A percentile compares a stretch with the other conserved stretches of the same genome.
Evolutionary conservation across 2,113 vertebrate species (phyloP).

Genomic region (Orthonyx spaldingii): DNA sequence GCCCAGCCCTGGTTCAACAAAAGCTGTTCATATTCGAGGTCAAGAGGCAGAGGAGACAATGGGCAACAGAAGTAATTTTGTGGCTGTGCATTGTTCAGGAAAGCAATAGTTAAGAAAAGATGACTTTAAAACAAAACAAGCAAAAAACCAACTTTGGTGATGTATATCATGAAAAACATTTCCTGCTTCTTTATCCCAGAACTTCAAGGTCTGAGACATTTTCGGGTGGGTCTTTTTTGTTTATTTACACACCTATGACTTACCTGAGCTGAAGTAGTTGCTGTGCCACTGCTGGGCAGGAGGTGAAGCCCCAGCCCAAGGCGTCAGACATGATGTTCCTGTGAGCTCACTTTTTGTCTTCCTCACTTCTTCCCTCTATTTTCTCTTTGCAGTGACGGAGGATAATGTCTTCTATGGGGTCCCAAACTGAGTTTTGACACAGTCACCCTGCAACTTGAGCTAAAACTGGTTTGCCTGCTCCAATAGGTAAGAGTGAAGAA

Average conservation of each 20-base stretch:
- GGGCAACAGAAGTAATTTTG: not conserved
- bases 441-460: not conserved
- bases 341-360: not conserved
- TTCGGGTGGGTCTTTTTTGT: not conserved
- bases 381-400: not conserved
- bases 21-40: not conserved
- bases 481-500: not conserved
- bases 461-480: not conserved
- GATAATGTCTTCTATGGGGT: not conserved
- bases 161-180: fast-evolving
- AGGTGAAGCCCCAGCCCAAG: not conserved
- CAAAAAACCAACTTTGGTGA: not conserved
- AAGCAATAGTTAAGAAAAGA: not conserved
- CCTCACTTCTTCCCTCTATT: not conserved
- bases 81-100: not conserved
- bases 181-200: not conserved
- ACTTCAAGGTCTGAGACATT: not conserved
- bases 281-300: not conserved
- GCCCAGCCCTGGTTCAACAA: not conserved
- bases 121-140: not conserved
- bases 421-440: not conserved
- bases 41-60: not conserved
- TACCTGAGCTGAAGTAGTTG: not conserved
- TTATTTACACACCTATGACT: not conserved
- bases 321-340: not conserved